phyloP scores from a whole-genome alignment of 2,113 vertebrate species.

The Callithrix jacchus region DNA sequence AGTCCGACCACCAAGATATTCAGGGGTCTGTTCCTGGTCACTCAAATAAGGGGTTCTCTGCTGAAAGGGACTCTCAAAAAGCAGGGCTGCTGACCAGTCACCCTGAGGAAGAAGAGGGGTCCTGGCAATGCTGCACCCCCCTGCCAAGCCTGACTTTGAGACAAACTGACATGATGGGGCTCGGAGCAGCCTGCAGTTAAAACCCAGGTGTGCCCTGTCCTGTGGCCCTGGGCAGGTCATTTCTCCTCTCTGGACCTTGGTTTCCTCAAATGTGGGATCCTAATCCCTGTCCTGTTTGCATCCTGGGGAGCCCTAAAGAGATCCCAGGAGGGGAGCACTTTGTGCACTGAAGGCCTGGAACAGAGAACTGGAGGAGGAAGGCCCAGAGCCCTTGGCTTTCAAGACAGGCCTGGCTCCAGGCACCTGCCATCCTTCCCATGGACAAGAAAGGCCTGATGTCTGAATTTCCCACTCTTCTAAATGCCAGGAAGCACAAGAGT shows the following conservation, averaged over 20 bases:
- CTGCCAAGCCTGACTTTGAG: background rate
- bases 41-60: background rate
- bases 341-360: background rate
- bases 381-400: background rate
- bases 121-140: no score
- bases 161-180: background rate
- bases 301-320: rapidly evolving
- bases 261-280: background rate
- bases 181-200: background rate
- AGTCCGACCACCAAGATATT: background rate
- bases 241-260: background rate
- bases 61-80: background rate
- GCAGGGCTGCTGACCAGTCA: background rate
- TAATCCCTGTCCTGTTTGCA: background rate
- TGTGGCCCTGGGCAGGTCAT: background rate
- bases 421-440: background rate
- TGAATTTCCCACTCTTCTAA: background rate
- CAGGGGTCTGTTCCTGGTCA: background rate
- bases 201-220: background rate
- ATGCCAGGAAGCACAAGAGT: background rate
- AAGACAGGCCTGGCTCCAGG: background rate
- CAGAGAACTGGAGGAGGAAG: background rate
- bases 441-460: background rate
- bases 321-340: no score
- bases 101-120: background rate